These are phyloP conservation scores for Melinaea menophilus DNA, from an alignment of 2,888 invertebrate species.

Conservation along the genomic window DNA sequence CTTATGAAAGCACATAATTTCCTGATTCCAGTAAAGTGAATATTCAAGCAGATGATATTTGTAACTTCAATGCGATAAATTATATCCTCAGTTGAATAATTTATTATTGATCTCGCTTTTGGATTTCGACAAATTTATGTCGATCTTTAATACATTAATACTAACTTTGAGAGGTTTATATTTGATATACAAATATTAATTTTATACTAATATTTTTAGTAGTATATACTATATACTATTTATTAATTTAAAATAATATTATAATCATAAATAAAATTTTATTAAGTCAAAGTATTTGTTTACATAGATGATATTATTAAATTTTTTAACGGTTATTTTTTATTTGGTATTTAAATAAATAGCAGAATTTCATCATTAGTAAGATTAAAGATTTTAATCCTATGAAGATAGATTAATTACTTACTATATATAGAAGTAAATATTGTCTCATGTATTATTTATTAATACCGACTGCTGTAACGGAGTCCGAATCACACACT, in stretches of 20 bases:
- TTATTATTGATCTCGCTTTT: conserved; percentile 1
- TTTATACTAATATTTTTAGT: not conserved
- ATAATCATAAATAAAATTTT: not conserved
- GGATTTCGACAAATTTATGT: conserved; percentile 4
- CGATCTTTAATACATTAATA: too few species aligned
- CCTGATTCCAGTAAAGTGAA: not conserved
- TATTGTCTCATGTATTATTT: too few species aligned
- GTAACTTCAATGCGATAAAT: too few species aligned
- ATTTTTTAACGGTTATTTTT: too few species aligned
- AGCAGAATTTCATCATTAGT: too few species aligned
- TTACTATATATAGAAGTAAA: too few species aligned
- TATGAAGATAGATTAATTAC: too few species aligned
- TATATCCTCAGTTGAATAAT: not conserved
- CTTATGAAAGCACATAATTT: not conserved
- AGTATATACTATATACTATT: not conserved
- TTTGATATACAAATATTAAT: not conserved
- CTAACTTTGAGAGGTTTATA: too few species aligned
- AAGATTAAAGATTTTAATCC: too few species aligned
- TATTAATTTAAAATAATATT: not conserved
- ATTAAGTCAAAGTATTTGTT: not conserved
- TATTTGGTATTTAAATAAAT: too few species aligned
- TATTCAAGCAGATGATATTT: not conserved
- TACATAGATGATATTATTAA: not conserved
- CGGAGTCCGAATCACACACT: too few species aligned
- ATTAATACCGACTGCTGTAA: too few species aligned